Conservation (phyloP, 2,888 invertebrate species). For the Ichneumoninae sp. region DNA sequence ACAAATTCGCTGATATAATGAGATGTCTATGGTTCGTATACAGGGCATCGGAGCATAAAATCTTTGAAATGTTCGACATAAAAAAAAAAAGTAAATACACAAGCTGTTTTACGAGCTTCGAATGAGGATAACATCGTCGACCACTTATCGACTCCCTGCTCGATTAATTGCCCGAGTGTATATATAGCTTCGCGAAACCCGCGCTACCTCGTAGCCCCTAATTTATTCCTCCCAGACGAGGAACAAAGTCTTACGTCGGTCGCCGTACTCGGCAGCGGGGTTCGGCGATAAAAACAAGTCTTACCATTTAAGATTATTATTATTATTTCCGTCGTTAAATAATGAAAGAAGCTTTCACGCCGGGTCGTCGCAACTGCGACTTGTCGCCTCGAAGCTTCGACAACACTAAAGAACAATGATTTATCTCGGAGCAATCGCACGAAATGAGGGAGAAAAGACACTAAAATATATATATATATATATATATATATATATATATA, state of each 20-base stretch:
- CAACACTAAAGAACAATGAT: conserved; percentile 43
- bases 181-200: not conserved
- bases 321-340: not conserved
- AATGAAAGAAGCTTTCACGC: not conserved
- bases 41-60: too few species aligned
- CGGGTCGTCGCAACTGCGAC: not conserved
- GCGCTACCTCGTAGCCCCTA: not conserved
- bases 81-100: not conserved
- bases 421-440: not conserved
- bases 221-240: not conserved
- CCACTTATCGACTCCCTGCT: not conserved
- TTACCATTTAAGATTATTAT: not conserved
- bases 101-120: not conserved
- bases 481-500: not conserved
- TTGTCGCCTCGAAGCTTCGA: conserved; percentile 10
- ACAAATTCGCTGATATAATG: too few species aligned
- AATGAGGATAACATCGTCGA: not conserved
- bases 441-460: not conserved
- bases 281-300: not conserved
- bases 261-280: not conserved
- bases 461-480: not conserved
- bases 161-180: conserved; percentile 6
- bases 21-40: too few species aligned
- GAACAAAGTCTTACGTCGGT: not conserved
- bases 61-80: too few species aligned